Conservation (phyloP, 2,797 vertebrate species). For the Stomatorhinus walkeri region DNA sequence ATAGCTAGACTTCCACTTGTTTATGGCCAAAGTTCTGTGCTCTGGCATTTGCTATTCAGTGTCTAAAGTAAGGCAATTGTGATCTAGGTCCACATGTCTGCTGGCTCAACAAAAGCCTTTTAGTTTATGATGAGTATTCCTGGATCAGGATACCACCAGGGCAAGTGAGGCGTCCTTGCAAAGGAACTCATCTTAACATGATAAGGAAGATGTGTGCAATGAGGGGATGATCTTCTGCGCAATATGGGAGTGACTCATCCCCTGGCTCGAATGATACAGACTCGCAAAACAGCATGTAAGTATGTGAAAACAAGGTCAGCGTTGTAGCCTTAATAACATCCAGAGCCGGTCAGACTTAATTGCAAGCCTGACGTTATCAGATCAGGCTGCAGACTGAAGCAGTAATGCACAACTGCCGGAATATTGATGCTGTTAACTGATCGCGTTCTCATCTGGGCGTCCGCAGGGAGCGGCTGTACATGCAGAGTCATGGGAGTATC, state of each 20-base stretch:
- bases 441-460: background rate
- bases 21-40: background rate
- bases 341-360: slow-evolving; percentile 30
- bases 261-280: background rate
- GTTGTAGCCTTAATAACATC: slow-evolving; percentile 25
- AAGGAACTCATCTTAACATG: slow-evolving; percentile 17
- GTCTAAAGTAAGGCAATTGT: slow-evolving; percentile 5
- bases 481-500: background rate
- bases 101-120: background rate
- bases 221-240: slow-evolving; percentile 5
- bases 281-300: background rate
- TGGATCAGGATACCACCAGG: background rate
- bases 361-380: slow-evolving; percentile 19
- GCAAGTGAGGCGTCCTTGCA: background rate
- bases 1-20: slow-evolving; percentile 15
- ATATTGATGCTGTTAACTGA: background rate
- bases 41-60: background rate
- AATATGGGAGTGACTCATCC: slow-evolving; percentile 14
- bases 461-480: background rate
- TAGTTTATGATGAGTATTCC: slow-evolving; percentile 28
- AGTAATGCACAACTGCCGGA: background rate
- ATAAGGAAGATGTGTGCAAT: slow-evolving; percentile 23
- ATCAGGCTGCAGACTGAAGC: background rate
- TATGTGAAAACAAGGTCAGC: background rate
- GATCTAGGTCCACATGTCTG: background rate